These are phyloP conservation scores for Enteromius viviparus DNA, from an alignment of 2,797 vertebrate genomes.

Conservation along the genomic window DNA sequence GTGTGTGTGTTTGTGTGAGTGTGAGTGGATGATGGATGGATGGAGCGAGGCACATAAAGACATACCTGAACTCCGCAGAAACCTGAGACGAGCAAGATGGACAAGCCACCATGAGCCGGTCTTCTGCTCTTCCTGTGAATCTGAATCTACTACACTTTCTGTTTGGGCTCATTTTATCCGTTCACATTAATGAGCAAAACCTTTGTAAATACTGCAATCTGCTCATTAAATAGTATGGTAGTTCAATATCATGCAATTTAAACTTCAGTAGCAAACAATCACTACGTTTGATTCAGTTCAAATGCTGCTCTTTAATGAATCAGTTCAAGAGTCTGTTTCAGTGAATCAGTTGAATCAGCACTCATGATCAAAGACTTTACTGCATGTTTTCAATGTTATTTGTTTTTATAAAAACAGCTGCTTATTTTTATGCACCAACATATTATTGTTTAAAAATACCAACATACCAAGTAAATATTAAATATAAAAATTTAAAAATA, in stretches of 20 bases:
- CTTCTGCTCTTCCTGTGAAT: background rate
- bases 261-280: background rate
- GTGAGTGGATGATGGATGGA: slow-evolving; percentile 26
- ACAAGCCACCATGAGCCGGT: slow-evolving; percentile 1
- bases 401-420: background rate
- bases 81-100: slow-evolving; percentile 16
- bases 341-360: background rate
- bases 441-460: background rate
- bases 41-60: slow-evolving; percentile 25
- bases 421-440: background rate
- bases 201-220: background rate
- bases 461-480: background rate
- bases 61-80: slow-evolving; percentile 50
- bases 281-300: background rate
- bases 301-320: background rate
- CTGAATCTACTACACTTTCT: background rate
- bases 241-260: background rate
- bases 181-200: too few species aligned
- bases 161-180: too few species aligned
- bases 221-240: background rate
- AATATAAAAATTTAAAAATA: background rate
- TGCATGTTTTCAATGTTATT: background rate
- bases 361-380: background rate
- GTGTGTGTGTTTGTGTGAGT: slow-evolving; percentile 7
- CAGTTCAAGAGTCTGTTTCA: background rate